These are phyloP conservation scores for Plagiodera versicolora DNA, from an alignment of 2,888 invertebrate genomes.

Conservation along the genomic window DNA sequence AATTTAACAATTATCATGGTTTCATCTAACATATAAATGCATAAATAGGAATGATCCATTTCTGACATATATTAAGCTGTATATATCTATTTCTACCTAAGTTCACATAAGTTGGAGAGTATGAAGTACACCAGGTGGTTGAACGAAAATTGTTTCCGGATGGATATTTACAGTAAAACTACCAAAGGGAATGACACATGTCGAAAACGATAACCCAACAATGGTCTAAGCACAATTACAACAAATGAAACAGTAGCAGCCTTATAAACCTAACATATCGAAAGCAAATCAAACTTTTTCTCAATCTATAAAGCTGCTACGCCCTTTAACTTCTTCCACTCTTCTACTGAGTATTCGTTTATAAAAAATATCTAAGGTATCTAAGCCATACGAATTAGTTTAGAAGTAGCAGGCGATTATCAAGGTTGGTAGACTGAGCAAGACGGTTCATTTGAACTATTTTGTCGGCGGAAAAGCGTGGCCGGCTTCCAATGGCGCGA, in stretches of 20 bases:
- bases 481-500: no score
- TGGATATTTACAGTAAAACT: slow-evolving; percentile 19
- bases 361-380: slow-evolving; percentile 37
- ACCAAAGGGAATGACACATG: slow-evolving; percentile 36
- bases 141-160: not conserved
- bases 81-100: slow-evolving; percentile 41
- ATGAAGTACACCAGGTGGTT: no score
- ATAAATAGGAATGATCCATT: slow-evolving; percentile 35
- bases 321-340: slow-evolving; percentile 2
- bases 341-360: slow-evolving; percentile 20
- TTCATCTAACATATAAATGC: slow-evolving; percentile 51
- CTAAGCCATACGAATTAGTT: slow-evolving; percentile 37
- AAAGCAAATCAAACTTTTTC: not conserved
- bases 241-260: slow-evolving; percentile 12
- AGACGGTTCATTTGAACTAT: no score
- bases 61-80: slow-evolving; percentile 49
- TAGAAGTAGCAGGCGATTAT: slow-evolving; percentile 36
- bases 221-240: slow-evolving; percentile 9
- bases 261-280: not conserved
- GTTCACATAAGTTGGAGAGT: slow-evolving; percentile 30
- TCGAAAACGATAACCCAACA: not conserved
- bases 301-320: slow-evolving; percentile 12
- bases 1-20: slow-evolving; percentile 49
- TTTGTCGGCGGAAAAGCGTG: no score
- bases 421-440: no score